phyloP scores from a whole-genome alignment of 2,888 invertebrate species.

The Reticulitermes lucifugus region DNA sequence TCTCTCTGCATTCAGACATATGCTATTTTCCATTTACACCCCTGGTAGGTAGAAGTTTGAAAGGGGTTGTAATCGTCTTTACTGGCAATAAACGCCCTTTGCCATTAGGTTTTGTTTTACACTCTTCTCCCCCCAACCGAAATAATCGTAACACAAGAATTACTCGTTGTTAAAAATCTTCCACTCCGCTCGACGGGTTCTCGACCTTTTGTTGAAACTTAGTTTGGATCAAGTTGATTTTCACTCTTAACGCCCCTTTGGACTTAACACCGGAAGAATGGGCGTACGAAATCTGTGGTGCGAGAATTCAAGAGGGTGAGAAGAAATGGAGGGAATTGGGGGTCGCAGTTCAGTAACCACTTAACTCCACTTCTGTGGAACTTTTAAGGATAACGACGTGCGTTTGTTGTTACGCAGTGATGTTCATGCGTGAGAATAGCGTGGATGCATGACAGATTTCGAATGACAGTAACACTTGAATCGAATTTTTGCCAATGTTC shows the following conservation, averaged over 20 bases:
- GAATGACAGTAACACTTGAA: neutral
- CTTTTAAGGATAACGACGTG: conserved; percentile 3
- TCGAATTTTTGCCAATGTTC: neutral
- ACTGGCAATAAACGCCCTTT: conserved; percentile 38
- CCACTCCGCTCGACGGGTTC: neutral
- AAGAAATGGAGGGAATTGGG: neutral
- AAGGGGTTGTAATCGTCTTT: conserved; percentile 29
- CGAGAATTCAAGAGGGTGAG: conserved; percentile 23
- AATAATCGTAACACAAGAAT: conserved; percentile 38
- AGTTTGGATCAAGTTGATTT: conserved; percentile 39
- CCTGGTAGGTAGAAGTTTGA: neutral
- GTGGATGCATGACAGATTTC: neutral
- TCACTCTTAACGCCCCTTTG: conserved; percentile 29
- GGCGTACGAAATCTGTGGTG: conserved; percentile 16
- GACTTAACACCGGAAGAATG: conserved; percentile 31
- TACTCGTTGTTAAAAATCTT: conserved; percentile 29
- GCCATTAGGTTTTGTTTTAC: conserved; percentile 18
- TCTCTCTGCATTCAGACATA: neutral
- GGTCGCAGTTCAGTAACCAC: conserved; percentile 31
- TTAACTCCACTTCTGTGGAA: conserved; percentile 27
- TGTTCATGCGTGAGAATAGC: neutral
- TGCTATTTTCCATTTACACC: neutral
- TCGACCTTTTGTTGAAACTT: conserved; percentile 26
- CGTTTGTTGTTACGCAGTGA: neutral
- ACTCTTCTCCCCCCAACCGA: neutral